Evolutionary conservation across 2,113 vertebrate species (phyloP), one percentile per base, ranked within the genome.

Genomic region (Chascanopsetta lugubris): DNA sequence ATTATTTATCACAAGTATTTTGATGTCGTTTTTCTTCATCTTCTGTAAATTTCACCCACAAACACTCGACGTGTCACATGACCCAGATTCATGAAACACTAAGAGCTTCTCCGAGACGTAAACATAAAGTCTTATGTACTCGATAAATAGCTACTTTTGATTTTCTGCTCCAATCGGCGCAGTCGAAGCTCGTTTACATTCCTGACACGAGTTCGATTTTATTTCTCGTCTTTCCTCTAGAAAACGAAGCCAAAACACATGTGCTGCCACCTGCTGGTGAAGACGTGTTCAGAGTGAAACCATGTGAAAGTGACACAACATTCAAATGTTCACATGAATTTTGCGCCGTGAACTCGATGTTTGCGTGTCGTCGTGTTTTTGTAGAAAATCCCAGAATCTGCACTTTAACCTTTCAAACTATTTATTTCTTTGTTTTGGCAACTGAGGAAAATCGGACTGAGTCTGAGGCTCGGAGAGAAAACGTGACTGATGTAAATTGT

Each of bases 401-500:
- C 85, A 89, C 87, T 89, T 90, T 88, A 85, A 86, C 63, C 62
- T 49, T 61, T 21, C 22, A n/a, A 8, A 42, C 1, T 80, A 76
- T 84, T 83, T 84, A 71, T 77, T 17, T 74, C 49, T 80, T 70
- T 83, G 71, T 84, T 87, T 82, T 84, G 83, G 81, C 80, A 87
- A 79, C 84, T 85, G 80, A 82, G 59, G 54, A 57, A 82, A 85
- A 73, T 49, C 38, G 8, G 34, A 38, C 46, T 63, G 36, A 32
- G 68, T 53, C 55, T 61, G 36, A 66, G 57, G 17, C 6, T 22
- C 60, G 29, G 63, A 18, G 26, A 20, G 13, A 32, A 58, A 65
- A 66, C 26, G 38, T 77, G 67, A 70, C 11, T 51, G 38, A 32
- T 72, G 57, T 71, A 67, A 30, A 63, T 63, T 25, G 54, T 86